A percentile compares a stretch with the other conserved stretches of the same genome.
Evolutionary conservation across 1,140 invertebrate species (phyloP).

Genomic region (Zaprionus ornatus): DNA sequence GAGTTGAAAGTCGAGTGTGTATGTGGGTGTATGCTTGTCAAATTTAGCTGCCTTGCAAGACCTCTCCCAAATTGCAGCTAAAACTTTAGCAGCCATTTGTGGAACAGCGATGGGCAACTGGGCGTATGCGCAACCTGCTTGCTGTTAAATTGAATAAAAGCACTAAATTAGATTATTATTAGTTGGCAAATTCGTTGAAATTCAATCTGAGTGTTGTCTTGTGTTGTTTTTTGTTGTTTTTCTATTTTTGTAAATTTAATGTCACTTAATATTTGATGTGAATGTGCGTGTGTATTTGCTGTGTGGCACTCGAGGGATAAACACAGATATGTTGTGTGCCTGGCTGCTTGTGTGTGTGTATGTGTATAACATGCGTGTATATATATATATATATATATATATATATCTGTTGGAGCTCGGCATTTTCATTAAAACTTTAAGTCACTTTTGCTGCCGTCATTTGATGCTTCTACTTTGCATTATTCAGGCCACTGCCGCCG

Average conservation of each 20-base stretch:
- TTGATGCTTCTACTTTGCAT: slow-evolving; percentile 75
- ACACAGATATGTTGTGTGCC: background rate
- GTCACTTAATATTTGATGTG: slow-evolving; percentile 73
- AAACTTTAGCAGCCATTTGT: slow-evolving; percentile 16
- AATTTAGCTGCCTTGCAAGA: background rate
- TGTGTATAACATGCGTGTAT: slow-evolving; percentile 12
- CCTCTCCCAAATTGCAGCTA: slow-evolving; percentile 26
- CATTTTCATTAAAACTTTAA: slow-evolving; percentile 81
- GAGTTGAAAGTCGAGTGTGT: background rate
- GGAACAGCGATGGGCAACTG: background rate
- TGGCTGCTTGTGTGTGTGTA: background rate
- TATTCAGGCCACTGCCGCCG: slow-evolving; percentile 69
- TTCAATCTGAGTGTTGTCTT: slow-evolving; percentile 28
- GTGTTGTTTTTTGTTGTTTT: background rate
- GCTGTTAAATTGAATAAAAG: slow-evolving; percentile 56
- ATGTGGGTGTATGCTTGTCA: background rate
- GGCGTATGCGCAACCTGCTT: slow-evolving; percentile 44
- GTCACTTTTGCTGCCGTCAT: slow-evolving; percentile 74
- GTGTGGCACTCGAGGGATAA: slow-evolving; percentile 29
- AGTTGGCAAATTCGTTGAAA: slow-evolving; percentile 16
- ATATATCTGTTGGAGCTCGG: slow-evolving; percentile 42
- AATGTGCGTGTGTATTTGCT: slow-evolving; percentile 33
- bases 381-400: slow-evolving; percentile 36
- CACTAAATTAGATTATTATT: slow-evolving; percentile 57
- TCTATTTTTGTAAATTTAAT: slow-evolving; percentile 56